Base-by-base conservation (phyloP, 2,888 invertebrate species). In the Pocota personata region DNA sequence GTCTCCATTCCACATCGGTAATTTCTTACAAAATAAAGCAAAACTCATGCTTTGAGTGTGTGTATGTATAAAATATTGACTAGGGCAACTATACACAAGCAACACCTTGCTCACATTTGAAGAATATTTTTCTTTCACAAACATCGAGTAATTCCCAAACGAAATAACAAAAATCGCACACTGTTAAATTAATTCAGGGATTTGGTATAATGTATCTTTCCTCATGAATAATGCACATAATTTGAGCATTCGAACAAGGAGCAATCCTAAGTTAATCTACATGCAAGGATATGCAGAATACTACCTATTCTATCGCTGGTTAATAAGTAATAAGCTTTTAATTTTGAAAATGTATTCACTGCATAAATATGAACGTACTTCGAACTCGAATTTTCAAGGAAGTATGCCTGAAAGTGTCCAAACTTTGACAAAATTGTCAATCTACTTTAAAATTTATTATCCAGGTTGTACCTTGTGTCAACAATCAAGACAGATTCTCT, bases 191-290 rank as follows among this genome's bases (percentile, higher is more conserved):
- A 78, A 78, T 79, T 83, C 82, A 43, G 82, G 58, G 66, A 78
- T 72, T 78, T 72, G 43, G 35, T 46, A 58, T 48, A 67, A 24
- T 52, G 14, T 72, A 72, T 60, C 78, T 21, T 32, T 60, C 35
- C 52, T 83, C 82, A 78, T 83, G 72, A 83, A 83, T 83, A 72
- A 83, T 83, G 78, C 82, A 79, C 78, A 83, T 83, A 79, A 79
- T 72, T 79, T 83, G 8, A 46, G 30, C 32, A 52, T 40, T 57
- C 5, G 16, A 48, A 57, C n/a, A 37, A 37, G 37, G n/a, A 66
- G 5, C 35, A 37, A 43, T 43, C n/a, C 12, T 16, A 48, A 14
- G 14, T 30, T 16, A 46, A 32, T 71, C 8, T 52, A 6, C 52
- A 37, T 27, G 48, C 16, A 58, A 43, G 24, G 40, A 50, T 40